These are phyloP conservation scores for Spongilla lacustris DNA, from an alignment of 37 sponge, comb jelly and placozoan genomes.

Conservation along the genomic window DNA sequence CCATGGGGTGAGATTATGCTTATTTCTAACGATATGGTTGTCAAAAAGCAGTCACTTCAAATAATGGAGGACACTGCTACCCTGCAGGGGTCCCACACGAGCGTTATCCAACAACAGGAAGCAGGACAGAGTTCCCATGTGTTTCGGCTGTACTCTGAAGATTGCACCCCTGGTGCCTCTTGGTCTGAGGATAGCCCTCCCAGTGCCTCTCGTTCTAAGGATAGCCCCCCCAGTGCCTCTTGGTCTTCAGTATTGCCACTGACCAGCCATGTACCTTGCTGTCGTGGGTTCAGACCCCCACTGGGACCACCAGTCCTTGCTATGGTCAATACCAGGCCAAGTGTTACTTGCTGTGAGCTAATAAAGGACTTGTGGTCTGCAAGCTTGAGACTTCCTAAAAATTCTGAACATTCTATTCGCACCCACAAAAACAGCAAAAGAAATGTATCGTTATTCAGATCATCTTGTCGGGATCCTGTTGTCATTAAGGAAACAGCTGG, in stretches of 20 bases:
- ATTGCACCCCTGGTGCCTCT: no score
- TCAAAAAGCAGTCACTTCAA: neutral
- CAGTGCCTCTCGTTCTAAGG: neutral
- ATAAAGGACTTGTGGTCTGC: constrained; percentile 72
- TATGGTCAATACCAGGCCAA: constrained; percentile 69
- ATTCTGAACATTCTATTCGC: constrained; percentile 26
- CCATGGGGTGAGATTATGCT: neutral
- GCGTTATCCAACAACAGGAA: neutral
- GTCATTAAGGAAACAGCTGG: constrained; percentile 46
- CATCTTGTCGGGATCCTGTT: constrained; percentile 16
- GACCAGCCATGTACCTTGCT: neutral
- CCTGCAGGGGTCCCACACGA: neutral
- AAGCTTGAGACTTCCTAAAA: constrained; percentile 67
- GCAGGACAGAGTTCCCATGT: neutral
- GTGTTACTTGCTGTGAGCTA: constrained; percentile 61
- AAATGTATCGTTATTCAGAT: neutral
- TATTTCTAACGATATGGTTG: neutral
- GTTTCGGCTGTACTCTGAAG: neutral
- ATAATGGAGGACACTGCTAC: neutral
- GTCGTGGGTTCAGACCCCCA: constrained; percentile 56
- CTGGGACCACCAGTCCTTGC: constrained; percentile 70
- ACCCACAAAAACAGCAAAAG: neutral
- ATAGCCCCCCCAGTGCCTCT: neutral
- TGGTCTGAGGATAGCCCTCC: no score
- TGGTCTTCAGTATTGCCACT: neutral